Conservation (phyloP, 2,888 invertebrate species). For the Lucinisca nassula region DNA sequence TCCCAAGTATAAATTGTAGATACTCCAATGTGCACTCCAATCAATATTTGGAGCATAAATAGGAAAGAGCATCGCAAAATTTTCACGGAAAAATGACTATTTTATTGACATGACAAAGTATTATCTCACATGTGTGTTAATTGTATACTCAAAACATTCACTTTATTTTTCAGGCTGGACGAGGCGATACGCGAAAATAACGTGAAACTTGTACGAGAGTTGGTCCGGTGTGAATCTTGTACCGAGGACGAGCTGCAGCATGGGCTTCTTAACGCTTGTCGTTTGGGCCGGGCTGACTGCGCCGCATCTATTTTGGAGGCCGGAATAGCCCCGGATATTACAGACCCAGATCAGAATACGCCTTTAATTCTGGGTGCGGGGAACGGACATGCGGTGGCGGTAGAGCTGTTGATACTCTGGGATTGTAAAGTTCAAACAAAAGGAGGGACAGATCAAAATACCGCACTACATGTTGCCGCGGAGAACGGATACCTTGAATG, state of each 20-base stretch:
- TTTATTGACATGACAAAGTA: too few relatives aligned
- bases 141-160: too few relatives aligned
- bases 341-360: constrained; percentile 68
- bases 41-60: too few relatives aligned
- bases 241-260: constrained; percentile 66
- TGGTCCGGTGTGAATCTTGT: constrained; percentile 35
- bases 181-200: constrained; percentile 58
- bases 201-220: constrained; percentile 46
- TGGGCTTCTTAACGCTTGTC: constrained; percentile 72
- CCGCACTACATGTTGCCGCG: constrained; percentile 83
- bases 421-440: constrained; percentile 76
- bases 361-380: constrained; percentile 78
- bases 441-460: constrained; percentile 77
- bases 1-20: too few relatives aligned
- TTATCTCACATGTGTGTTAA: too few relatives aligned
- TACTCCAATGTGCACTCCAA: too few relatives aligned
- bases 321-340: constrained; percentile 75
- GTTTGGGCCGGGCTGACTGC: constrained; percentile 73
- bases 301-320: constrained; percentile 76
- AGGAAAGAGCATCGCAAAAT: too few relatives aligned
- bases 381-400: constrained; percentile 75
- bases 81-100: too few relatives aligned
- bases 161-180: constrained; percentile 54
- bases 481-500: constrained; percentile 79
- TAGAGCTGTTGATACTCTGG: constrained; percentile 80